These are phyloP conservation scores for Sabatieria punctata DNA, from an alignment of 2,888 invertebrate species.

Conservation along the genomic window DNA sequence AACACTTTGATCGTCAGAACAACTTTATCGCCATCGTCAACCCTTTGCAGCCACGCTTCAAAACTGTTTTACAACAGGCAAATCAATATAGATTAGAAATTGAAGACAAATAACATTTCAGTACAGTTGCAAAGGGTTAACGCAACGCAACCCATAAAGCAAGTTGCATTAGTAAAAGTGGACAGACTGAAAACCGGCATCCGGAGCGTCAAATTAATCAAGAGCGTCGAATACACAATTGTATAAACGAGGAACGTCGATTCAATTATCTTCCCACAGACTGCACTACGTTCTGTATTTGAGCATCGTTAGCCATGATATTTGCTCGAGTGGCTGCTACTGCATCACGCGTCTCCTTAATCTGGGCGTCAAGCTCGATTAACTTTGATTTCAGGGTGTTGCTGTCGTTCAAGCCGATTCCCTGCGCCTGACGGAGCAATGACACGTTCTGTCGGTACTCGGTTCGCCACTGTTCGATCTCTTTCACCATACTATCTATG, in stretches of 20 bases:
- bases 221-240: neutral
- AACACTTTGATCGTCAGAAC: too few relatives aligned
- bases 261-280: neutral
- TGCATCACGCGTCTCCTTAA: neutral
- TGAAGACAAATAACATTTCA: too few relatives aligned
- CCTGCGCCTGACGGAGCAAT: neutral
- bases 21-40: too few relatives aligned
- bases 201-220: neutral
- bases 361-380: constrained; percentile 4
- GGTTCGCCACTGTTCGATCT: constrained; percentile 64
- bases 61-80: too few relatives aligned
- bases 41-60: too few relatives aligned
- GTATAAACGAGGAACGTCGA: too few relatives aligned
- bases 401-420: neutral
- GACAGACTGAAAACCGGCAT: neutral
- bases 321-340: constrained; percentile 1
- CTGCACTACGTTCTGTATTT: neutral
- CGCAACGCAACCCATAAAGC: neutral
- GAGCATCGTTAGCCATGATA: constrained; percentile 1
- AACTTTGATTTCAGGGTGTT: neutral
- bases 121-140: too few relatives aligned
- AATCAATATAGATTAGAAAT: too few relatives aligned
- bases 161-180: too few relatives aligned
- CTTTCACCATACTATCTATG: constrained; percentile 84
- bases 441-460: constrained; percentile 39